A percentile compares a stretch with the other conserved stretches of the same genome.
Conservation (phyloP, 2,797 vertebrate species). For the Anisognathus igniventris region DNA sequence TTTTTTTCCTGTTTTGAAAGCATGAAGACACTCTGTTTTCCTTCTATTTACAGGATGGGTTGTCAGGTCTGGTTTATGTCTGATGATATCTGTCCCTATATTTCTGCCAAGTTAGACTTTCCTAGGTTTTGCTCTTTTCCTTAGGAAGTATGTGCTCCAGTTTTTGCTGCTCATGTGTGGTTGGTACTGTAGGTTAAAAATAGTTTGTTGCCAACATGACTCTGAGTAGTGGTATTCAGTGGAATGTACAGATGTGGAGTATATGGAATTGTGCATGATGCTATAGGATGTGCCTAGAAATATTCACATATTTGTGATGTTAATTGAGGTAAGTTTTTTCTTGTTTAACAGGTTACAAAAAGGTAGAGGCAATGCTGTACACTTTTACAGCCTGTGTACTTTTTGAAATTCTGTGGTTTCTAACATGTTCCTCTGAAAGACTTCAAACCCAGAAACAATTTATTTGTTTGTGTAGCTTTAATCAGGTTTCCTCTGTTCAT, state of each 20-base stretch:
- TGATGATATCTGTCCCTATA: neutral
- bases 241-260: neutral
- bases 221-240: neutral
- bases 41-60: neutral
- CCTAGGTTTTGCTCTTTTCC: neutral
- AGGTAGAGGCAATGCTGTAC: neutral
- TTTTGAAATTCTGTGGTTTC: neutral
- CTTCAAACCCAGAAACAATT: neutral
- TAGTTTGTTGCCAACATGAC: neutral
- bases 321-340: neutral
- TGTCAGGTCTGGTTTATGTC: neutral
- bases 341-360: neutral
- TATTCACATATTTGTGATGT: neutral
- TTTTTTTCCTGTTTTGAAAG: neutral
- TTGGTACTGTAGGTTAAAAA: neutral
- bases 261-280: neutral
- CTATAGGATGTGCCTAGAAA: neutral
- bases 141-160: neutral
- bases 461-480: neutral
- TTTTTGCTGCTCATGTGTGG: neutral
- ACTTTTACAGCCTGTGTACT: neutral
- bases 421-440: neutral
- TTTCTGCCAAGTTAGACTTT: neutral
- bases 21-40: neutral
- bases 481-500: neutral